phyloP scores from a whole-genome alignment of 2,797 vertebrate species.

The Leucoraja ocellata region DNA sequence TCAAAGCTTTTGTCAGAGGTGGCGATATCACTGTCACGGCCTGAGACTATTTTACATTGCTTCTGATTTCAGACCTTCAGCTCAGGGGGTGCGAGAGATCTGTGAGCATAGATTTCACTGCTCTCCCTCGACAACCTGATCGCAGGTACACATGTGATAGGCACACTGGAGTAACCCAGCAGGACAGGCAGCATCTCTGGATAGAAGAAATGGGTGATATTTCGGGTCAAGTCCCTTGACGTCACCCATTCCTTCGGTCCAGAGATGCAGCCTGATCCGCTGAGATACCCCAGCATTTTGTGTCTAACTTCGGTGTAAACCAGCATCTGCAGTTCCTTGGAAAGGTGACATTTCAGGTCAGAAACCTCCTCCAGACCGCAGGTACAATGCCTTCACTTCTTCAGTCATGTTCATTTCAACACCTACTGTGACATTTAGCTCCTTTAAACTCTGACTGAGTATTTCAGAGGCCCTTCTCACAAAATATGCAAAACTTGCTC shows the following conservation, averaged over 20 bases:
- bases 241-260: no score
- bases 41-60: neutral
- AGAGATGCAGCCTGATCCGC: no score
- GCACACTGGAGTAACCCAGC: no score
- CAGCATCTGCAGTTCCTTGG: no score
- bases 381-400: neutral
- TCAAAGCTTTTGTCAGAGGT: neutral
- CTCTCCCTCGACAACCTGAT: neutral
- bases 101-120: neutral
- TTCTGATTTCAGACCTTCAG: neutral
- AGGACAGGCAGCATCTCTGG: no score
- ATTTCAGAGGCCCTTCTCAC: neutral
- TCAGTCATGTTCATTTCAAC: neutral
- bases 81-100: neutral
- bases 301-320: no score
- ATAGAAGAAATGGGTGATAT: no score
- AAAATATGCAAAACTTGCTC: neutral
- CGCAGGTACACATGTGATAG: neutral
- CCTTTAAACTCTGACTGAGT: neutral
- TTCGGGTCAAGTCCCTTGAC: no score
- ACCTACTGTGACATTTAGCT: neutral
- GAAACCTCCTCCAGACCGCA: no score
- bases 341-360: no score
- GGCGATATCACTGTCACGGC: neutral
- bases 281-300: no score